Evolutionary conservation across 2,113 vertebrate species (phyloP).

Genomic region (Osmerus mordax): DNA sequence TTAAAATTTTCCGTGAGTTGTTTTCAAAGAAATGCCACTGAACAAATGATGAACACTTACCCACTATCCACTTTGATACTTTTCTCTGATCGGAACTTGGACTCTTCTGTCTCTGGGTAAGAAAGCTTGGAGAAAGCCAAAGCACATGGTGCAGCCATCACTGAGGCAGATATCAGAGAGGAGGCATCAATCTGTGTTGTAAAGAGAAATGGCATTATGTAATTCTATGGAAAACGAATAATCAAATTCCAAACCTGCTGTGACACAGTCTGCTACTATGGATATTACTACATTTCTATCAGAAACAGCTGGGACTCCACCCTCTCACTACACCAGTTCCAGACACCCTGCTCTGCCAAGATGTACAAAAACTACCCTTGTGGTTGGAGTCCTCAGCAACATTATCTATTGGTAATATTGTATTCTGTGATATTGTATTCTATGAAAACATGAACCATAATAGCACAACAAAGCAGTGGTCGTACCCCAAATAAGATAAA

Average conservation of each 20-base stretch:
- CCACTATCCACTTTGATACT: conserved; percentile 69
- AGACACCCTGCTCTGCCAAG: too few species aligned
- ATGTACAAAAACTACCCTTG: too few species aligned
- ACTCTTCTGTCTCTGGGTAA: conserved; percentile 88
- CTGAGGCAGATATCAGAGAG: conserved; percentile 87
- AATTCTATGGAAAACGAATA: neutral
- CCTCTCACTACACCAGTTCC: too few species aligned
- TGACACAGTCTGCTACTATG: neutral
- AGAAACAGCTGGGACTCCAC: neutral
- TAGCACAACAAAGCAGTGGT: neutral
- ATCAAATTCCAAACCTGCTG: neutral
- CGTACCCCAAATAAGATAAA: conserved; percentile 93
- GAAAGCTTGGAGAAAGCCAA: conserved; percentile 88
- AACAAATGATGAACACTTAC: conserved; percentile 52
- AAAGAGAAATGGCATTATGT: neutral
- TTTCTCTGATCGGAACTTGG: conserved; percentile 69
- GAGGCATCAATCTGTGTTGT: conserved; percentile 82
- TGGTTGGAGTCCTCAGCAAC: neutral
- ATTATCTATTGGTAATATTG: neutral
- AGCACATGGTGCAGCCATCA: conserved; percentile 95
- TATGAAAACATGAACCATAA: too few species aligned
- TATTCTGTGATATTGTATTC: too few species aligned
- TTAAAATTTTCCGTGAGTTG: neutral
- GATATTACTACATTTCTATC: neutral
- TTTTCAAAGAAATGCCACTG: neutral